Evolutionary conservation across 37 sponge, comb jelly and placozoan genomes (phyloP).

Genomic region (Beroe ovata): DNA sequence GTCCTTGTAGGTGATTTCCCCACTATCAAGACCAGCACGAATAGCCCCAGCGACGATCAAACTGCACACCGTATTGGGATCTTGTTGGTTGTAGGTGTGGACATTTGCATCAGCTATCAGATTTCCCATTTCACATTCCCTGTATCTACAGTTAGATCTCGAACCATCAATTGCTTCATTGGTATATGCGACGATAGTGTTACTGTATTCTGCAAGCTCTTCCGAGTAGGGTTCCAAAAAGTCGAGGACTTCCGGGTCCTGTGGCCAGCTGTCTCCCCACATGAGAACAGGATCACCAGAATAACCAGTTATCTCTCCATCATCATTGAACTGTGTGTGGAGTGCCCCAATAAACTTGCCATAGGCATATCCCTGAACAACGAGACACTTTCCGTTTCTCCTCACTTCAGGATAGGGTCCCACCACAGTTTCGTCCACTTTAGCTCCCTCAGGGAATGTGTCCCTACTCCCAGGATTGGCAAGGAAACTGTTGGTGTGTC

Average conservation of each 20-base stretch:
- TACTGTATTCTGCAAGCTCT: slow-evolving; percentile 2
- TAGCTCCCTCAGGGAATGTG: neutral
- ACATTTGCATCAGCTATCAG: slow-evolving; percentile 42
- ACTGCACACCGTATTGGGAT: neutral
- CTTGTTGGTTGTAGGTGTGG: neutral
- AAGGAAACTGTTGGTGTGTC: slow-evolving; percentile 64
- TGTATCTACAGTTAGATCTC: neutral
- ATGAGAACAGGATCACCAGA: slow-evolving; percentile 41
- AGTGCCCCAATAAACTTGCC: slow-evolving; percentile 57
- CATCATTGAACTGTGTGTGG: neutral
- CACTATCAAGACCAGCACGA: neutral
- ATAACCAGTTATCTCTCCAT: neutral
- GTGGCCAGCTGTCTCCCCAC: neutral
- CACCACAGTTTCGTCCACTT: neutral
- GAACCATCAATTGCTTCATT: neutral
- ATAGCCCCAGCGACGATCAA: neutral
- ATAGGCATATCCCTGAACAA: slow-evolving; percentile 62
- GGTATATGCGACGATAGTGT: neutral
- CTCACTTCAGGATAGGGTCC: neutral
- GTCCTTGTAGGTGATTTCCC: slow-evolving; percentile 44
- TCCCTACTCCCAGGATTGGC: neutral
- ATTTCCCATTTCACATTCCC: slow-evolving; percentile 61
- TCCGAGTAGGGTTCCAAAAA: neutral
- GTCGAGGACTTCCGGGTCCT: neutral
- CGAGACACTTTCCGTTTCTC: slow-evolving; percentile 24